Evolutionary conservation across 2,113 vertebrate genomes (phyloP), one percentile per base, ranked within the genome.

Genomic region (Malurus alboscapulatus): DNA sequence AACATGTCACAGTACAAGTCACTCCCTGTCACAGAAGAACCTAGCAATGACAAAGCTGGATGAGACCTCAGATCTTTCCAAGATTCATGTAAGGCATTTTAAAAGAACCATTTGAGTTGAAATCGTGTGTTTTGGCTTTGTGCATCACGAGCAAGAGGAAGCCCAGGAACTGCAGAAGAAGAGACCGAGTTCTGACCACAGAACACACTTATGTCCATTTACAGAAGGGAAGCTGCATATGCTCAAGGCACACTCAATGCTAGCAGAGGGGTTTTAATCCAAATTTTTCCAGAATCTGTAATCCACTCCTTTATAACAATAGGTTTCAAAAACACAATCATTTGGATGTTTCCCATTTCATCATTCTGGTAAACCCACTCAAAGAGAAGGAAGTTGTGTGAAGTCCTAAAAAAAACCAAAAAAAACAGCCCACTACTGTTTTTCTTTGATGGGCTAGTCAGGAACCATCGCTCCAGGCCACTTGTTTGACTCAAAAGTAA

Each of bases 401-500:
- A 92, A 92, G 61, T 88, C 57, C 61, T 86, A 65, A 90, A 88
- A 84, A 83, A 54, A 40, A 84, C 80, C 51, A 40, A 42, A 77
- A 77, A 58, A 82, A 42, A 25, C 0, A 74, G 48, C 27, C 44
- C 25, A 42, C 54, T 82, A 53, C 57, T 32, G 25, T 50, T 88
- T 51, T 68, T 17, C 58, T 92, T 92, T 86, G 87, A 83, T 94
- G 78, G 40, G 36, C 38, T 69, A 74, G 58, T 84, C 65, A 57
- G 85, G 53, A 94, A 55, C 55, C 67, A 69, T 84, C 21, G 34
- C 77, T 72, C 47, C 68, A 92, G 78, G 93, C 54, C 84, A 87
- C 54, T 89, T 62, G 38, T 62, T 87, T 89, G 67, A 90, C 67
- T 94, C 44, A 81, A 90, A 96, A 84, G 75, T 71, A 91, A 80